These are phyloP conservation scores for Liopterus haemorrhoidalis DNA, from an alignment of 2,888 invertebrate species.

Conservation along the genomic window DNA sequence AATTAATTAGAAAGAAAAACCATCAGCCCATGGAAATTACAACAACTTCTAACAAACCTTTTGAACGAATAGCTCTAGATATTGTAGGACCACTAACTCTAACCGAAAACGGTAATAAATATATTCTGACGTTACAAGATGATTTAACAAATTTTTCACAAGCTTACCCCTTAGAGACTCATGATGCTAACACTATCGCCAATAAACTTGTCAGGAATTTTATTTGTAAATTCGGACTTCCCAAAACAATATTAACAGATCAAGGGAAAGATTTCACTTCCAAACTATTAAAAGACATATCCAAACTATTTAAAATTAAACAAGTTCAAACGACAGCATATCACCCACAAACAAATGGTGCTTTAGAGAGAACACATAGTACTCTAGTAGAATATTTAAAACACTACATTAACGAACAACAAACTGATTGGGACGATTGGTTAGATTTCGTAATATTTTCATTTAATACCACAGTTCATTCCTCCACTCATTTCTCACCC, in stretches of 20 bases:
- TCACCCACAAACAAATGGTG: conserved; percentile 36
- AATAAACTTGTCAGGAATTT: conserved; percentile 24
- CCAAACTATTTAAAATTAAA: conserved; percentile 36
- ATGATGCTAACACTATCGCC: conserved; percentile 33
- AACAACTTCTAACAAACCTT: conserved; percentile 32
- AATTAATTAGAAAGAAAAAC: conserved; percentile 28
- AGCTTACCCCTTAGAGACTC: conserved; percentile 31
- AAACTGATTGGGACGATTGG: conserved; percentile 34
- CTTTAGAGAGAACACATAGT: conserved; percentile 36
- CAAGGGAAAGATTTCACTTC: conserved; percentile 31
- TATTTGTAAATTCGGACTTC: conserved; percentile 29
- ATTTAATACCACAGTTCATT: conserved; percentile 31
- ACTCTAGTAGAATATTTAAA: conserved; percentile 34
- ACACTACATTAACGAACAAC: conserved; percentile 30
- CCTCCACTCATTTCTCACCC: conserved; percentile 32
- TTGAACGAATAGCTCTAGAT: conserved; percentile 35
- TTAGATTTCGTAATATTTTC: conserved; percentile 30
- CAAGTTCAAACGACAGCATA: conserved; percentile 36
- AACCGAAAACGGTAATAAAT: conserved; percentile 30
- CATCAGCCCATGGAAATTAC: conserved; percentile 37
- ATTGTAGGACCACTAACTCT: conserved; percentile 27
- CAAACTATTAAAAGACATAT: conserved; percentile 34
- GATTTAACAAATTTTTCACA: conserved; percentile 33
- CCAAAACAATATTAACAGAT: conserved; percentile 25
- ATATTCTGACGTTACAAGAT: conserved; percentile 34